Percentiles rank a stretch among this genome's conserved stretches.
Conservation (phyloP, 2,113 vertebrate genomes). For the Myxocyprinus asiaticus region DNA sequence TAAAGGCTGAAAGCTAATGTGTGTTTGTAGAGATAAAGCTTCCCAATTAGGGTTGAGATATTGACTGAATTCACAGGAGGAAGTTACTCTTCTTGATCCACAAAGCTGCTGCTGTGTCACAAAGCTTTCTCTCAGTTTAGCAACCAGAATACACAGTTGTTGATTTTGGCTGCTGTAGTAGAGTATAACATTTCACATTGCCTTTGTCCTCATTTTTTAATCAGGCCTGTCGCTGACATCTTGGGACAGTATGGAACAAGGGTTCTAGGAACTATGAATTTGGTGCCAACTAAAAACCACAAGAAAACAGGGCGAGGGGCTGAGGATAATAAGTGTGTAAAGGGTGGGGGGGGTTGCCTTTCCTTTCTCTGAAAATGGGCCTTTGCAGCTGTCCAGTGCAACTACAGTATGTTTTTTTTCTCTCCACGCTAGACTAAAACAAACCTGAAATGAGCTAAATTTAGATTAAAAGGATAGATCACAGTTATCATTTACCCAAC, state of each 20-base stretch:
- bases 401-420: not conserved
- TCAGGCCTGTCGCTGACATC: constrained; percentile 32
- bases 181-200: constrained; percentile 59
- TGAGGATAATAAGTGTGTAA: constrained; percentile 16
- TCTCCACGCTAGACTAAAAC: not conserved
- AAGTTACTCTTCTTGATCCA: constrained; percentile 21
- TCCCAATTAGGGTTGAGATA: constrained; percentile 26
- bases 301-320: constrained; percentile 23
- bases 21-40: constrained; percentile 33
- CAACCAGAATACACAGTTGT: constrained; percentile 59
- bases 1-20: constrained; percentile 25
- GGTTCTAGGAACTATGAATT: constrained; percentile 7
- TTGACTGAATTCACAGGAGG: constrained; percentile 3
- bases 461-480: too few relatives aligned
- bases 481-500: too few relatives aligned
- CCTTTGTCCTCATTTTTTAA: constrained; percentile 55
- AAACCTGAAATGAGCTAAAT: not conserved
- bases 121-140: not conserved
- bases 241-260: constrained; percentile 33
- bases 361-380: constrained; percentile 2
- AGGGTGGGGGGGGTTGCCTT: not conserved
- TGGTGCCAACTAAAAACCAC: constrained; percentile 28
- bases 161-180: constrained; percentile 66
- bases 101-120: not conserved
- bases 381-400: constrained; percentile 10